These are phyloP conservation scores for Danio tinwini DNA, from an alignment of 2,797 vertebrate genomes.

Conservation along the genomic window DNA sequence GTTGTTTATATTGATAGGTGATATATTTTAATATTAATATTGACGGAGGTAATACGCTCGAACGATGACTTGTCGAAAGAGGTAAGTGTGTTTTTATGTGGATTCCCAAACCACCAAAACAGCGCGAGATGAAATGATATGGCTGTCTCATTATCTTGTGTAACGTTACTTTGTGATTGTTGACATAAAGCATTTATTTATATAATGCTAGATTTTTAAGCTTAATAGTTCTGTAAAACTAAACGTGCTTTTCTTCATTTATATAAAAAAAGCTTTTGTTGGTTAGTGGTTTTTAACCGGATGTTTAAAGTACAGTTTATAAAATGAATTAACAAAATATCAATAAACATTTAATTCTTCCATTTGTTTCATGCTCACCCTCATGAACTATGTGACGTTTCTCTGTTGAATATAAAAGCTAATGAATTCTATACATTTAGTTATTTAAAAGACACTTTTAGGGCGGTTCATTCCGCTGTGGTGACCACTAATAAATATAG, in stretches of 20 bases:
- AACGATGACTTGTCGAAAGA: conserved; percentile 58
- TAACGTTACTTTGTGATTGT: background rate
- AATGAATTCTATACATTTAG: too few relatives aligned
- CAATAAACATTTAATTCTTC: background rate
- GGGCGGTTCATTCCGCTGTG: too few relatives aligned
- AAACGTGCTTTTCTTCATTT: background rate
- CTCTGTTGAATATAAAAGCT: background rate
- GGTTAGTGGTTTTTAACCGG: background rate
- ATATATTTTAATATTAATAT: background rate
- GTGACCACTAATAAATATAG: too few relatives aligned
- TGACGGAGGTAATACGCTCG: background rate
- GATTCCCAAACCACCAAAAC: background rate
- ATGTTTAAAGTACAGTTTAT: background rate
- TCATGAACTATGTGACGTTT: background rate
- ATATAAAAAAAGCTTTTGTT: too few relatives aligned
- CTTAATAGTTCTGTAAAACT: background rate
- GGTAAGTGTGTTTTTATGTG: conserved; percentile 43
- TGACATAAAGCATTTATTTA: background rate
- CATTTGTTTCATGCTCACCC: too few relatives aligned
- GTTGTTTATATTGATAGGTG: background rate
- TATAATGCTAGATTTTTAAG: background rate
- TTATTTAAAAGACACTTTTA: too few relatives aligned
- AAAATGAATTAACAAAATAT: too few relatives aligned
- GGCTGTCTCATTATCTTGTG: background rate
- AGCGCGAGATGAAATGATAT: background rate